phyloP scores from a whole-genome alignment of 2,797 vertebrate species.

The Rhynchonycteris naso region DNA sequence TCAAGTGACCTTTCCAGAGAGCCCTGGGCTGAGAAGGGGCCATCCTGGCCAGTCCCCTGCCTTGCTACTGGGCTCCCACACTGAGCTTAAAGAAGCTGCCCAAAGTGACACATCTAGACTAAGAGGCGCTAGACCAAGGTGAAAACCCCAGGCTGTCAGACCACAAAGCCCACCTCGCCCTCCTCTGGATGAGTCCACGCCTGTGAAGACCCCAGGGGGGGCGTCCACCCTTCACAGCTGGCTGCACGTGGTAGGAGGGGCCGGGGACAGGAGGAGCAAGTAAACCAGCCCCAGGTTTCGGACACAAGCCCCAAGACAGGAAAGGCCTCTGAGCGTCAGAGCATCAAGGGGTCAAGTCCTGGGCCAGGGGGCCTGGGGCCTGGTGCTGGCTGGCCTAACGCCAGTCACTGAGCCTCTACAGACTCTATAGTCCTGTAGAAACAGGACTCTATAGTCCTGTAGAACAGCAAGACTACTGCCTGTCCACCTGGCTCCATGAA shows the following conservation, averaged over 20 bases:
- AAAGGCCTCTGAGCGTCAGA: background rate
- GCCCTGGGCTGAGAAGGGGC: background rate
- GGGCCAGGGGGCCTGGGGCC: background rate
- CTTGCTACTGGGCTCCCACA: background rate
- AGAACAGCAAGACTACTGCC: background rate
- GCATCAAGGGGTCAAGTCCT: accelerated
- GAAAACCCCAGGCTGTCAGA: background rate
- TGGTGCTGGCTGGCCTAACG: background rate
- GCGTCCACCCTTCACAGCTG: accelerated
- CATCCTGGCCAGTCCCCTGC: background rate
- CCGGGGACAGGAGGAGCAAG: no score
- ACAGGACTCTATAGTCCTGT: no score
- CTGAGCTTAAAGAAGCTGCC: background rate
- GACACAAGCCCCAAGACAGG: background rate
- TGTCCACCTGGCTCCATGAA: background rate
- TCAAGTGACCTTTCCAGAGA: slow-evolving; percentile 4
- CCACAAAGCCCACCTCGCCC: accelerated
- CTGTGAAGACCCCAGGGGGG: no score
- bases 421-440: no score
- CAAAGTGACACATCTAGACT: background rate
- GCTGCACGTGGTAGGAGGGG: accelerated
- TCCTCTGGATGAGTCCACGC: background rate
- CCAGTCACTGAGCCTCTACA: background rate
- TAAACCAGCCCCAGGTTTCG: no score
- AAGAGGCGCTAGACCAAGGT: background rate